Percentiles rank a stretch among this genome's conserved stretches.
Evolutionary conservation across 2,113 vertebrate species (phyloP).

Genomic region (Pelmatolapia mariae): DNA sequence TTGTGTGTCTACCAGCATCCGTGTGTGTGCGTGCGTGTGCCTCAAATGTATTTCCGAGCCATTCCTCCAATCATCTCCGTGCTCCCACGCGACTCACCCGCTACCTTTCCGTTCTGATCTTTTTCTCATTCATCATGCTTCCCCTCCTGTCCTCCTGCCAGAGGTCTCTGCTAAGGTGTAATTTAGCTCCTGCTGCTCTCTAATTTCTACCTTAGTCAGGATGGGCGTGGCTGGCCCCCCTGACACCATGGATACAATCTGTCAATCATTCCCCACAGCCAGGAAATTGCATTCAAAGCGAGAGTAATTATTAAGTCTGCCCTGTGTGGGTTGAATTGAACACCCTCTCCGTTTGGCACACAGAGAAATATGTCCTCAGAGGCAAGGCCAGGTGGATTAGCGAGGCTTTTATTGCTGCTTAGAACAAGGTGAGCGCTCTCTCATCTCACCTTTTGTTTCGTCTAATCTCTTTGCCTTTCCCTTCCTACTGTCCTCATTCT

Average conservation of each 20-base stretch:
- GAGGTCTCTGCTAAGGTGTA: constrained; percentile 70
- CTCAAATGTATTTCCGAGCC: constrained; percentile 51
- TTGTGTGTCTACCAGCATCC: constrained; percentile 9
- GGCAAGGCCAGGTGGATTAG: constrained; percentile 35
- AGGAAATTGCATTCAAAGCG: constrained; percentile 66
- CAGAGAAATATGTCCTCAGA: constrained; percentile 35
- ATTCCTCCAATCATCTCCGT: constrained; percentile 53
- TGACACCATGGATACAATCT: constrained; percentile 64
- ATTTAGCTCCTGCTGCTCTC: constrained; percentile 71
- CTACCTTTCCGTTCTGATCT: constrained; percentile 66
- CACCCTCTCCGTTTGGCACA: constrained; percentile 36
- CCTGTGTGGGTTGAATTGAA: constrained; percentile 58
- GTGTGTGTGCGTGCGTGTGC: neutral
- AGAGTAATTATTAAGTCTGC: constrained; percentile 71
- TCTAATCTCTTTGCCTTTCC: constrained; percentile 1
- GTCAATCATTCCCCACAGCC: constrained; percentile 69
- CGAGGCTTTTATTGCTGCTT: constrained; percentile 21
- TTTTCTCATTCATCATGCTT: constrained; percentile 73
- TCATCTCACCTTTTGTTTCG: constrained; percentile 9
- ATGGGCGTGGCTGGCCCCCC: constrained; percentile 58
- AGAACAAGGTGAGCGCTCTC: constrained; percentile 27
- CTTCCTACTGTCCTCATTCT: neutral
- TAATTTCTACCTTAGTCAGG: constrained; percentile 69
- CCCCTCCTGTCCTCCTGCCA: constrained; percentile 60
- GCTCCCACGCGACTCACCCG: constrained; percentile 50